Evolutionary conservation across 1,140 invertebrate species (phyloP).

Genomic region (Zophobas atratus): DNA sequence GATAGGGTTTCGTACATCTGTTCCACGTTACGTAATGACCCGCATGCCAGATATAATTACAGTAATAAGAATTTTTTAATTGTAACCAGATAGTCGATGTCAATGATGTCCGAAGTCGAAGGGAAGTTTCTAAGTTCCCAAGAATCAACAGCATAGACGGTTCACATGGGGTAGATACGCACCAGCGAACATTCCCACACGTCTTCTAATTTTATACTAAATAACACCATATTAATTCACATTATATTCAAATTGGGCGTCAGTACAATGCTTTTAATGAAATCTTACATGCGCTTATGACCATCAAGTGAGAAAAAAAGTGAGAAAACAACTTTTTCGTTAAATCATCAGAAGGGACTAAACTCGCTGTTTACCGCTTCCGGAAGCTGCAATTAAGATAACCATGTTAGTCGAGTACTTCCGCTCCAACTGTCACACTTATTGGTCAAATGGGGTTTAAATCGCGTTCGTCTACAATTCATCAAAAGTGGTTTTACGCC

Average conservation of each 20-base stretch:
- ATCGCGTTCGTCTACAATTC: too few species aligned
- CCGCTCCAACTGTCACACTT: not conserved
- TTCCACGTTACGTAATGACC: too few species aligned
- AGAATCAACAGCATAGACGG: constrained; percentile 25
- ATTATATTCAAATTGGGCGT: constrained; percentile 52
- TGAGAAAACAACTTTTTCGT: not conserved
- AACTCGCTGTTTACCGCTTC: too few species aligned
- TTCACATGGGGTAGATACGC: constrained; percentile 58
- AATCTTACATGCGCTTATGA: not conserved
- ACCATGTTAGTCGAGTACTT: too few species aligned
- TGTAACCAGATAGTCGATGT: constrained; percentile 24
- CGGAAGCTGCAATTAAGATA: too few species aligned
- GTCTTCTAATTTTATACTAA: constrained; percentile 51
- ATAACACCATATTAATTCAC: constrained; percentile 51
- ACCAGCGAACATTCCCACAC: constrained; percentile 59
- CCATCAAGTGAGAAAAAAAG: not conserved
- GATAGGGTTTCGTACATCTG: too few species aligned
- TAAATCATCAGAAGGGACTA: too few species aligned
- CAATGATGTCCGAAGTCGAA: constrained; percentile 1
- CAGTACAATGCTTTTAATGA: constrained; percentile 25
- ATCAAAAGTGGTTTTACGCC: not conserved
- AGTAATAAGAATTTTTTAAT: not conserved
- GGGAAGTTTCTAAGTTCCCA: constrained; percentile 47
- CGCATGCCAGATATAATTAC: not conserved
- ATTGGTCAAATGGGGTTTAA: not conserved